Conservation (phyloP, 2,888 invertebrate genomes). For the Conops quadrifasciatus region DNA sequence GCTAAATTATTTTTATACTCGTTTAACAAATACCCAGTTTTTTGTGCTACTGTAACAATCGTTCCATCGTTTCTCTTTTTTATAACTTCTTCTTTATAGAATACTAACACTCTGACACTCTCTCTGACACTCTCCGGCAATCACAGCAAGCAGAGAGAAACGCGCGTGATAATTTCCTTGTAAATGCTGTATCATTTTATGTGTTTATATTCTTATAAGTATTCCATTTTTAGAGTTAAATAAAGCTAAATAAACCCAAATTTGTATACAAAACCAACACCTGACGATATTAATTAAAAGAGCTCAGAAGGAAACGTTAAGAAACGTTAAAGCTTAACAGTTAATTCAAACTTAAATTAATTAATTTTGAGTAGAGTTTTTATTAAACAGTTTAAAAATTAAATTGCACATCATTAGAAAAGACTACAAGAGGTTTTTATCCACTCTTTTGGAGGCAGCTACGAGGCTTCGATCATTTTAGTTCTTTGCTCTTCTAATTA, state of each 20-base stretch:
- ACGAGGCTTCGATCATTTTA: not conserved
- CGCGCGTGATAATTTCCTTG: no score
- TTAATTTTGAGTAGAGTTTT: constrained; percentile 4
- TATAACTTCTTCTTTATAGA: no score
- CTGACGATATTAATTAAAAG: constrained; percentile 60
- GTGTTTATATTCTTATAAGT: not conserved
- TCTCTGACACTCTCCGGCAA: no score
- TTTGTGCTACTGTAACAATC: no score
- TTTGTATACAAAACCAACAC: constrained; percentile 57
- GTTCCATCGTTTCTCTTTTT: no score
- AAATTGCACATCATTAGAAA: constrained; percentile 50
- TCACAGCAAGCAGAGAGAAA: no score
- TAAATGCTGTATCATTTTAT: no score
- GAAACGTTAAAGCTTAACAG: not conserved
- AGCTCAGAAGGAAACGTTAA: constrained; percentile 38
- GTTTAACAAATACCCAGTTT: no score
- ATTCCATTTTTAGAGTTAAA: not conserved
- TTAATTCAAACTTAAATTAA: constrained; percentile 6
- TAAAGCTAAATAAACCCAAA: constrained; percentile 23
- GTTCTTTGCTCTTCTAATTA: constrained; percentile 49
- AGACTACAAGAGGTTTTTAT: constrained; percentile 11
- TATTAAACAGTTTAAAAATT: constrained; percentile 36
- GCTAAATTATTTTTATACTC: no score
- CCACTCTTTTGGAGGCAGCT: not conserved
- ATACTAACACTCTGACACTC: no score